Conservation (phyloP, 2,797 vertebrate genomes). For the Gobionotothen gibberifrons region DNA sequence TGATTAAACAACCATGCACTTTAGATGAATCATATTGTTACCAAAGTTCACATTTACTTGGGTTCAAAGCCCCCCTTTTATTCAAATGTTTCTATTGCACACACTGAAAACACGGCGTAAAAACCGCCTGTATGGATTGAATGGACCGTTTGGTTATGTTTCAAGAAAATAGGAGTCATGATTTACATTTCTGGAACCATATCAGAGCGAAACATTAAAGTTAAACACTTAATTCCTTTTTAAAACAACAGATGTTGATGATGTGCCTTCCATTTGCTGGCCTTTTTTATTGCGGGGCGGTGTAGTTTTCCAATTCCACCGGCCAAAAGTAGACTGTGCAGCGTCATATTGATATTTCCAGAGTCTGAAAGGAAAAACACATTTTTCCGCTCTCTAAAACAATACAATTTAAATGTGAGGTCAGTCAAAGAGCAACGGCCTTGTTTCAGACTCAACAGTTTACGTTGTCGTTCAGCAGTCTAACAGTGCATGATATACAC, state of each 20-base stretch:
- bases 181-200: conserved; percentile 5
- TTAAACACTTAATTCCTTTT: conserved; percentile 23
- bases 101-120: background rate
- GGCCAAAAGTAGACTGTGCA: conserved; percentile 53
- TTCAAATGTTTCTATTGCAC: background rate
- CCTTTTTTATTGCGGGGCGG: conserved; percentile 54
- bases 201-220: conserved; percentile 15
- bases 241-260: conserved; percentile 48
- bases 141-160: conserved; percentile 6
- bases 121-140: conserved; percentile 2
- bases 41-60: background rate
- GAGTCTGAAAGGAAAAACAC: conserved; percentile 62
- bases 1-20: background rate
- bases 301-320: conserved; percentile 64
- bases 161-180: background rate
- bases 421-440: conserved; percentile 36
- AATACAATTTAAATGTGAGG: conserved; percentile 61
- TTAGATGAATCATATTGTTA: background rate
- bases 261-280: conserved; percentile 41
- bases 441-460: conserved; percentile 43
- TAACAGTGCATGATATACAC: background rate
- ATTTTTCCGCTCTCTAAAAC: conserved; percentile 65
- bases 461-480: background rate
- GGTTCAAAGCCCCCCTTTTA: conserved; percentile 1
- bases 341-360: conserved; percentile 75